Evolutionary conservation across 2,888 invertebrate species (phyloP).

Genomic region (Fragum sueziense): DNA sequence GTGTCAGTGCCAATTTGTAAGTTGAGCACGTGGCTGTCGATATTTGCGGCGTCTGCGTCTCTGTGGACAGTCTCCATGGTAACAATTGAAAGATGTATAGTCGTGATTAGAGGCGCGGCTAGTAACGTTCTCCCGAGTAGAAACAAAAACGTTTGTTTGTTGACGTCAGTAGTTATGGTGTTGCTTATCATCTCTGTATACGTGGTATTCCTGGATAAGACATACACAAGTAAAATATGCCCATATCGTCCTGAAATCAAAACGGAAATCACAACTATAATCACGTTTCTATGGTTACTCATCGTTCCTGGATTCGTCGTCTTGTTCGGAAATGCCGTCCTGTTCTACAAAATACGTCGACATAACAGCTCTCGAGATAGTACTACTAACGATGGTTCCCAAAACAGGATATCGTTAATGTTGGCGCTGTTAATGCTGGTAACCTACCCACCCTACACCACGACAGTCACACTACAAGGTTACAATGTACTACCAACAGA

Average conservation of each 20-base stretch:
- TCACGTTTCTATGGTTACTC: not conserved
- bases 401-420: not conserved
- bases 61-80: not conserved
- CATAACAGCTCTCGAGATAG: not conserved
- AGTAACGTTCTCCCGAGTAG: not conserved
- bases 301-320: not conserved
- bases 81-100: not conserved
- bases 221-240: not conserved
- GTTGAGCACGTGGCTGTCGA: not conserved
- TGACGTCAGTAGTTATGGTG: not conserved
- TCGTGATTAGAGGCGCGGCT: not conserved
- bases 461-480: not conserved
- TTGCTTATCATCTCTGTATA: not conserved
- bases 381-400: not conserved
- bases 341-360: not conserved
- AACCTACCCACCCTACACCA: not conserved
- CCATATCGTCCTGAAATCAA: not conserved
- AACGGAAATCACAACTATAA: not conserved
- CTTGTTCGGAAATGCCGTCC: not conserved
- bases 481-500: not conserved
- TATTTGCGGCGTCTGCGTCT: not conserved
- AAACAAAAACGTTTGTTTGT: not conserved
- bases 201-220: not conserved
- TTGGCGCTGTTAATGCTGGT: not conserved
- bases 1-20: not conserved